phyloP scores from a whole-genome alignment of 2,888 invertebrate species.

The Stratiomys singularior region DNA sequence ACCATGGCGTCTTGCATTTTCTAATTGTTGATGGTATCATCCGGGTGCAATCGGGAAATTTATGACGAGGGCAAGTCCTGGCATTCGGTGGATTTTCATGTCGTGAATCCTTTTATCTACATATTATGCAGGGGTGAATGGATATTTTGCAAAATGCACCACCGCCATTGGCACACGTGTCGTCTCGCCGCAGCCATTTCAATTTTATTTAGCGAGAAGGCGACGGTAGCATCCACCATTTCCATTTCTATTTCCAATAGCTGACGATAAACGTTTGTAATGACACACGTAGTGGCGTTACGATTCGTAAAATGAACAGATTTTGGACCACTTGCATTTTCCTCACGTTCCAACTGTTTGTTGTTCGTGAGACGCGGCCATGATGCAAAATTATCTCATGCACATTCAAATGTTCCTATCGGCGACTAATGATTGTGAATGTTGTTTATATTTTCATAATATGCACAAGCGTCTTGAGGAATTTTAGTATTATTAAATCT shows the following conservation, averaged over 20 bases:
- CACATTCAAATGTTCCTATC: conserved; percentile 6
- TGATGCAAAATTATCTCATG: conserved; percentile 29
- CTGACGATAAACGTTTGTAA: neutral
- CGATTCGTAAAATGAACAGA: conserved; percentile 40
- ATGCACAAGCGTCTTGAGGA: neutral
- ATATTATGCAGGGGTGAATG: neutral
- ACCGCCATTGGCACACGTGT: too few species aligned
- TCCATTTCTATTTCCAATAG: conserved; percentile 36
- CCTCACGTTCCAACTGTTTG: conserved; percentile 34
- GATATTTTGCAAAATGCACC: conserved; percentile 22
- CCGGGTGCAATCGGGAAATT: conserved; percentile 24
- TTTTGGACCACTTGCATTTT: conserved; percentile 45
- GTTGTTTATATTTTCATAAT: conserved; percentile 37
- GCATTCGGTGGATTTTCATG: conserved; percentile 25
- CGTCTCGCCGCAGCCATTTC: conserved; percentile 42
- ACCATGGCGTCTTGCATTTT: conserved; percentile 30
- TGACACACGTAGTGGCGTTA: conserved; percentile 28
- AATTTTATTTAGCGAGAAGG: conserved; percentile 38
- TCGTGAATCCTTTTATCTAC: conserved; percentile 23
- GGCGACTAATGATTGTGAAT: conserved; percentile 26
- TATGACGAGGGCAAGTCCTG: conserved; percentile 10
- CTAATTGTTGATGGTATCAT: conserved; percentile 20
- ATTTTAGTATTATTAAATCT: too few species aligned
- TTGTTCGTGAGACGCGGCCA: conserved; percentile 26
- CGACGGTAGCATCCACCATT: neutral